Conservation (phyloP, 2,888 invertebrate species). For the Zelleria hepariella region DNA sequence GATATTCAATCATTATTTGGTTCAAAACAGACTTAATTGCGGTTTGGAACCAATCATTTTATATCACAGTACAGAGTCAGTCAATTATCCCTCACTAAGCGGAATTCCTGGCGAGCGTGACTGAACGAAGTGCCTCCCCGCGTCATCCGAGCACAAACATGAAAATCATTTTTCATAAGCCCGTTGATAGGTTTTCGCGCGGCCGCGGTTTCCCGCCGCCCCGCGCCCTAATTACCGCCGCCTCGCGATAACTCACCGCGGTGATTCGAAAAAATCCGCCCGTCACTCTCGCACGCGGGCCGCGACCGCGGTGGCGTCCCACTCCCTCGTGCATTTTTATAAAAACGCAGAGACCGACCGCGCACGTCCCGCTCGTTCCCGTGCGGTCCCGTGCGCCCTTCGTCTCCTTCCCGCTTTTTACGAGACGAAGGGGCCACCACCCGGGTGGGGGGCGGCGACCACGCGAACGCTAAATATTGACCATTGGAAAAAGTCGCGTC, state of each 20-base stretch:
- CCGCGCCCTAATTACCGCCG: conserved; percentile 69
- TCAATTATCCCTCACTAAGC: conserved; percentile 28
- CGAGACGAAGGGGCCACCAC: conserved; percentile 69
- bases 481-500: conserved; percentile 73
- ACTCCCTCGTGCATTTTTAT: conserved; percentile 64
- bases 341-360: conserved; percentile 70
- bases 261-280: conserved; percentile 67
- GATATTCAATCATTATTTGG: too few relatives aligned
- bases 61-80: conserved; percentile 29
- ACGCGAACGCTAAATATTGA: conserved; percentile 73
- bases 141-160: conserved; percentile 44
- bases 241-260: conserved; percentile 68
- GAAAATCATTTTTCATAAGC: conserved; percentile 70
- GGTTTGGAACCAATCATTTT: not conserved
- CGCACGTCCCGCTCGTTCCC: conserved; percentile 68
- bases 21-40: not conserved
- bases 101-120: conserved; percentile 44
- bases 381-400: conserved; percentile 57
- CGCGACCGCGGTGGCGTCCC: conserved; percentile 37
- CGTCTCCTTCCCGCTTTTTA: conserved; percentile 74
- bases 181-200: conserved; percentile 70
- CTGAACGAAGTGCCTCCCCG: conserved; percentile 52
- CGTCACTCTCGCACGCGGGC: conserved; percentile 51
- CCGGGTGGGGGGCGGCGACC: conserved; percentile 68
- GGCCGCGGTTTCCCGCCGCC: conserved; percentile 70